Evolutionary conservation across 1,140 invertebrate genomes (phyloP).

Genomic region (Drosophila suzukii): DNA sequence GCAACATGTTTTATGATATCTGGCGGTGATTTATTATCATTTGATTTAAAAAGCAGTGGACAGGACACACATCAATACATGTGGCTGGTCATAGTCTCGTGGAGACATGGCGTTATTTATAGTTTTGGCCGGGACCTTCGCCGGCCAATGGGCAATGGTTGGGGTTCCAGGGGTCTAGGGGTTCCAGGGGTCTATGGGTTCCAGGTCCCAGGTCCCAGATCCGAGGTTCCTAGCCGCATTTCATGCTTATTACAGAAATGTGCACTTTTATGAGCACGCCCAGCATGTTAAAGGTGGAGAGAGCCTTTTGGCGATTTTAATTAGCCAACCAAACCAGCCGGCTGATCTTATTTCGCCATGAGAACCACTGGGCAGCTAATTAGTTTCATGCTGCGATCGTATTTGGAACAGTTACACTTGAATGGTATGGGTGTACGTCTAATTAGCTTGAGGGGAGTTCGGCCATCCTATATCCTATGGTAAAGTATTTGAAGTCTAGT

Average conservation of each 20-base stretch:
- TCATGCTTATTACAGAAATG: constrained; percentile 80
- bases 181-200: too few species aligned
- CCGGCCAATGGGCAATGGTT: constrained; percentile 1
- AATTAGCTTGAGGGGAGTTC: constrained; percentile 32
- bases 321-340: constrained; percentile 48
- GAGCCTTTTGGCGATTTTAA: constrained; percentile 71
- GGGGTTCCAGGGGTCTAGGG: too few species aligned
- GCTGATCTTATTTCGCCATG: constrained; percentile 26
- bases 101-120: constrained; percentile 74
- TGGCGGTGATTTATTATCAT: constrained; percentile 84
- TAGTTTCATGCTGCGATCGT: constrained; percentile 40
- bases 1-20: constrained; percentile 84
- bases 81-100: constrained; percentile 35
- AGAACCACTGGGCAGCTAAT: constrained; percentile 38
- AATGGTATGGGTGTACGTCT: constrained; percentile 2
- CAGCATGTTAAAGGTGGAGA: constrained; percentile 57
- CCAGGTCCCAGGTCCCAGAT: not conserved
- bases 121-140: constrained; percentile 60
- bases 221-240: constrained; percentile 38
- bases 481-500: not conserved
- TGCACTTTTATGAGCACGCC: constrained; percentile 70
- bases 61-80: constrained; percentile 80
- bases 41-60: constrained; percentile 84
- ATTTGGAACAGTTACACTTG: constrained; percentile 52
- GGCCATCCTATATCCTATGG: not conserved